These are phyloP conservation scores for Sphaerophoria rueppellii DNA, from an alignment of 2,888 invertebrate species.

Conservation along the genomic window DNA sequence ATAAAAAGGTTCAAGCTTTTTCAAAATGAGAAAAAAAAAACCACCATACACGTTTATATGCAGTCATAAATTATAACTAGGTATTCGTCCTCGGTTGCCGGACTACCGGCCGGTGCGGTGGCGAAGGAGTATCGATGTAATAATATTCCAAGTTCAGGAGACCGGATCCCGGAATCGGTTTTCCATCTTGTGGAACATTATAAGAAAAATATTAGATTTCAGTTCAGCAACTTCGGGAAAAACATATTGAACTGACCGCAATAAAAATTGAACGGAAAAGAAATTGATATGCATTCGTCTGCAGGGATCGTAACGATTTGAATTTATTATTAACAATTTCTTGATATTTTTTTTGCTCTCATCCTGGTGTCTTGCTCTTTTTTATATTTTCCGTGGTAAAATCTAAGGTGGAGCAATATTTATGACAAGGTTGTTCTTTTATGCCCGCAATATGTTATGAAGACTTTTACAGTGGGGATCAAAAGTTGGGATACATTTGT, in stretches of 20 bases:
- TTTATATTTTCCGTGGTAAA: slow-evolving; percentile 18
- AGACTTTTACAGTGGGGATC: slow-evolving; percentile 10
- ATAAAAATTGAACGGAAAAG: slow-evolving; percentile 72
- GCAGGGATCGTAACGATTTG: slow-evolving; percentile 66
- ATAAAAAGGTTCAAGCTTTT: slow-evolving; percentile 20
- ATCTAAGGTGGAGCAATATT: slow-evolving; percentile 57
- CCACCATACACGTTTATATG: slow-evolving; percentile 47
- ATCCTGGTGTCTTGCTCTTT: slow-evolving; percentile 1
- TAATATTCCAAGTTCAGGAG: slow-evolving; percentile 11
- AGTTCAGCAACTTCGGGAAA: slow-evolving; percentile 57
- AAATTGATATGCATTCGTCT: slow-evolving; percentile 72
- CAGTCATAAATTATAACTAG: slow-evolving; percentile 69
- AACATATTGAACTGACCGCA: slow-evolving; percentile 73
- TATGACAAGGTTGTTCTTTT: slow-evolving; percentile 46
- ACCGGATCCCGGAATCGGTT: slow-evolving; percentile 60
- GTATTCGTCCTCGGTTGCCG: slow-evolving; percentile 36
- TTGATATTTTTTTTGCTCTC: background rate
- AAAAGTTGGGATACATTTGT: background rate
- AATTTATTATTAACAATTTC: slow-evolving; percentile 70
- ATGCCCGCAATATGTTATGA: slow-evolving; percentile 40
- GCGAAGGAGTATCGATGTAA: slow-evolving; percentile 25
- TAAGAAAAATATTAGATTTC: slow-evolving; percentile 68
- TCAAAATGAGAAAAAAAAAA: background rate
- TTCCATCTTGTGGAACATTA: slow-evolving; percentile 17
- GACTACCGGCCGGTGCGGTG: too few relatives aligned